A percentile compares a stretch with the other conserved stretches of the same genome.
phyloP scores from a whole-genome alignment of 2,888 invertebrate genomes.

The Acanthosepion esculentum region DNA sequence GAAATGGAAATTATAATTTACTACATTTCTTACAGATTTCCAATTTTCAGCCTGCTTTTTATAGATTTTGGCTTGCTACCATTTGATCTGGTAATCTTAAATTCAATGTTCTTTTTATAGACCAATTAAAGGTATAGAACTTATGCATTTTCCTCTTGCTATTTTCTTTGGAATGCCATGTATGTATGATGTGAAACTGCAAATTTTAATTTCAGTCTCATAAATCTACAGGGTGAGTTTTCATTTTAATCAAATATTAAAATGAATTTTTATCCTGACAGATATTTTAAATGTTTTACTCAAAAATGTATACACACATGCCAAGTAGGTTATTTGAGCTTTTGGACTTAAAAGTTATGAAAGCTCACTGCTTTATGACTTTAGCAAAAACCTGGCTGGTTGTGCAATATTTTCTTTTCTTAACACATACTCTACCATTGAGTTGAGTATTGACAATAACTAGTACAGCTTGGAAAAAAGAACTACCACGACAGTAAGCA shows the following conservation, averaged over 20 bases:
- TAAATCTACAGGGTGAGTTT: neutral
- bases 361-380: neutral
- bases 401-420: neutral
- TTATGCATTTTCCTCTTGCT: neutral
- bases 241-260: neutral
- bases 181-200: neutral
- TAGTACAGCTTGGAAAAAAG: neutral
- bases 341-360: neutral
- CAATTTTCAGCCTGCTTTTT: neutral
- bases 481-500: neutral
- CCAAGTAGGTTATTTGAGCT: too few species aligned
- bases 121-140: conserved; percentile 33
- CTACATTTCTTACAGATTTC: neutral
- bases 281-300: neutral
- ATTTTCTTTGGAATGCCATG: conserved; percentile 33
- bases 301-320: too few species aligned
- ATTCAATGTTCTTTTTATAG: neutral
- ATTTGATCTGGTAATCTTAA: conserved; percentile 24
- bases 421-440: neutral
- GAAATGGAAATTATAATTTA: too few species aligned
- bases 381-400: neutral
- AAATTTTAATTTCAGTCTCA: neutral
- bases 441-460: neutral
- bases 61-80: conserved; percentile 14
- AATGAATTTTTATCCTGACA: neutral